These are phyloP conservation scores for Lasioglossum marginatum DNA, from an alignment of 2,888 invertebrate genomes.

Conservation along the genomic window DNA sequence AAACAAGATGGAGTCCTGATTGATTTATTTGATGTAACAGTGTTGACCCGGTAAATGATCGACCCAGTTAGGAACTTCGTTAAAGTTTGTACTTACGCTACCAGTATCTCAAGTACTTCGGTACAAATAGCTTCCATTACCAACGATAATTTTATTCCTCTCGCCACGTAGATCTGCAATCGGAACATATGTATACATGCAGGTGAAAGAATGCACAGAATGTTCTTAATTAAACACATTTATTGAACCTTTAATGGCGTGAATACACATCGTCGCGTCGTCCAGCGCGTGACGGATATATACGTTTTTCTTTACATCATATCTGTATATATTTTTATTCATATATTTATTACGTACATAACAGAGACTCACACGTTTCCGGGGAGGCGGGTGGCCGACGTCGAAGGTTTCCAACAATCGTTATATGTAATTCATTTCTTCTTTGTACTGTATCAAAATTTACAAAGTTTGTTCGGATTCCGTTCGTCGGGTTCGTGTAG, in stretches of 20 bases:
- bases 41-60: neutral
- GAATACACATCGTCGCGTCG: conserved; percentile 70
- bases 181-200: neutral
- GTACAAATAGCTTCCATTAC: neutral
- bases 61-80: neutral
- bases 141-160: neutral
- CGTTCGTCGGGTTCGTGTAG: neutral
- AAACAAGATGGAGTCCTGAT: neutral
- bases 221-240: conserved; percentile 76
- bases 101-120: neutral
- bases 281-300: conserved; percentile 72
- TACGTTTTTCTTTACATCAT: conserved; percentile 50
- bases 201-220: neutral
- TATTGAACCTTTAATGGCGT: conserved; percentile 70
- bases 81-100: neutral
- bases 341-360: conserved; percentile 43
- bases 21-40: neutral
- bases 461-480: conserved; percentile 3
- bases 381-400: conserved; percentile 29
- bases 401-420: neutral
- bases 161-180: neutral
- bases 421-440: conserved; percentile 1
- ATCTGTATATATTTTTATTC: conserved; percentile 49
- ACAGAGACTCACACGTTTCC: conserved; percentile 42
- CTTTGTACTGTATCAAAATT: conserved; percentile 11